Evolutionary conservation across 2,113 vertebrate species (phyloP), one percentile per base, ranked within the genome.

Genomic region (Oncorhynchus mykiss): DNA sequence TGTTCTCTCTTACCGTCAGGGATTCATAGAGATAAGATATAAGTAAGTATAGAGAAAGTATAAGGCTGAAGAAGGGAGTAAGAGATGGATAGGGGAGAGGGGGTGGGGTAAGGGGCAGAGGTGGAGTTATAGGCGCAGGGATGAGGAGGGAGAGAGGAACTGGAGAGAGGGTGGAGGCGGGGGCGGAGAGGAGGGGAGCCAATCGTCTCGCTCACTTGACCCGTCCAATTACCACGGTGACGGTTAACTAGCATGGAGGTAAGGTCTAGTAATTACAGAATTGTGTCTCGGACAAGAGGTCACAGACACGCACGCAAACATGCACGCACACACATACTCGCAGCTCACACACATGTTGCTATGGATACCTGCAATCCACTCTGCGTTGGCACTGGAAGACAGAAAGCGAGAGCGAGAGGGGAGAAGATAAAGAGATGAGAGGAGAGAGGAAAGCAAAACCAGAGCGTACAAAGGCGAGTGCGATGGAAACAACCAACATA

Each of bases 201-300:
- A 89, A 93, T 92, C 85, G 85, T 90, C 88, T 84, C 87, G 91
- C 85, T 88, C 91, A 92, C 92, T 93, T 93, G 92, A 93, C 93
- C 92, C 86, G 72, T 91, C 86, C 89, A 91, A 93, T 94, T 93
- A 93, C 90, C 90, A 88, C 84, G 70, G 89, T 85, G 85, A 85
- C 84, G 91, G 87, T 91, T 93, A 93, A 93, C 93, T 94, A 93
- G 91, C 84, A 27, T 85, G 45, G 86, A 92, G 92, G 92, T 92
- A 91, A 93, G 92, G 90, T 90, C 87, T 60, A 82, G 91, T 92
- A 92, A 93, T 93, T 92, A 93, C 88, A 89, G 79, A 88, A 92
- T 92, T 92, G 90, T 92, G 90, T 90, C 88, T 91, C 68, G 88
- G 90, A 92, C 92, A 89, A 92, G 90, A 90, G 92, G 91, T 88